Evolutionary conservation across 2,113 vertebrate species (phyloP).

Genomic region (Pelecanus crispus): DNA sequence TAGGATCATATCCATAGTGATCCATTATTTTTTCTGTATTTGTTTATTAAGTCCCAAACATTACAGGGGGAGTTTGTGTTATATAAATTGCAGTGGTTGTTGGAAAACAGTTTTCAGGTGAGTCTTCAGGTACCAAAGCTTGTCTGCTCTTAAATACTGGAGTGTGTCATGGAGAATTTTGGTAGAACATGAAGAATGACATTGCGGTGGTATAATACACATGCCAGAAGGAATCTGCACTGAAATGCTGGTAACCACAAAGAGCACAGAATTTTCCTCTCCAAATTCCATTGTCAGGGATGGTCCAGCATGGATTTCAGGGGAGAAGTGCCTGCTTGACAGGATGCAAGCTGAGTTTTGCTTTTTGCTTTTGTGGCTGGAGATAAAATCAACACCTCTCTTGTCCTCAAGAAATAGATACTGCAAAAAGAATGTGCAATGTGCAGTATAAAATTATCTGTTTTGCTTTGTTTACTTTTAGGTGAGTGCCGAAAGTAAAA

Average conservation of each 20-base stretch:
- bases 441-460: not conserved
- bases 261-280: not conserved
- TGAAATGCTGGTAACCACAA: not conserved
- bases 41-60: not conserved
- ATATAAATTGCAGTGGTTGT: not conserved
- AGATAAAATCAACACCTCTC: not conserved
- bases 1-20: not conserved
- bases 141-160: not conserved
- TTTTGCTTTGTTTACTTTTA: not conserved
- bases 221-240: not conserved
- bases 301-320: not conserved
- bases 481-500: not conserved
- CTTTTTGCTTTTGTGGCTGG: not conserved
- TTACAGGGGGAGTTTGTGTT: not conserved
- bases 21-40: not conserved
- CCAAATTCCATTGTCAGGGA: not conserved
- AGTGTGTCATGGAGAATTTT: not conserved
- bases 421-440: too few species aligned
- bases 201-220: not conserved
- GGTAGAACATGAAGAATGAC: not conserved
- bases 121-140: not conserved
- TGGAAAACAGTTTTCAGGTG: not conserved
- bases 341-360: not conserved
- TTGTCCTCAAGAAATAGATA: not conserved
- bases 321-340: not conserved